Percentiles rank a stretch among this genome's conserved stretches.
Evolutionary conservation across 2,113 vertebrate species (phyloP).

Genomic region (Bufo gargarizans): DNA sequence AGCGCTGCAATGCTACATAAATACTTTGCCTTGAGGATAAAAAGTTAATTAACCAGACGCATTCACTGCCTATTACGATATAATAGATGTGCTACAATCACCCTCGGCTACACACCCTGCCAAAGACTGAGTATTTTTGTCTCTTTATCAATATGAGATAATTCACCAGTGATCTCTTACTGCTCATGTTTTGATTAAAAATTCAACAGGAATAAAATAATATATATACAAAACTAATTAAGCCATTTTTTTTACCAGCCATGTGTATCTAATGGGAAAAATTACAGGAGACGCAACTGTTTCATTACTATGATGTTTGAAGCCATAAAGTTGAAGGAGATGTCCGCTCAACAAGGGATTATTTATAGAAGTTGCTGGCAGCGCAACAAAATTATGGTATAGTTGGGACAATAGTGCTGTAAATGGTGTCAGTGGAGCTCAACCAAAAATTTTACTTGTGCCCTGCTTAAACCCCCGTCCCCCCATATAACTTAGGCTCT

Average conservation of each 20-base stretch:
- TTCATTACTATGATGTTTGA: neutral
- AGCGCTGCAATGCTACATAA: constrained; percentile 23
- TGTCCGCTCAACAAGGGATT: neutral
- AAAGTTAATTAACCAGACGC: constrained; percentile 49
- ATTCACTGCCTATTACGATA: constrained; percentile 28
- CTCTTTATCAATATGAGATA: constrained; percentile 31
- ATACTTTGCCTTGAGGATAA: constrained; percentile 53
- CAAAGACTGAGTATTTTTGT: constrained; percentile 26
- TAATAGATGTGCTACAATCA: constrained; percentile 48
- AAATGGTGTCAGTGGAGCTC: neutral
- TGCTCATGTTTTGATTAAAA: constrained; percentile 31
- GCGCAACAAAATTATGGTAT: neutral
- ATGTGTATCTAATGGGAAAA: constrained; percentile 2
- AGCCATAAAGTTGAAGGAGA: neutral
- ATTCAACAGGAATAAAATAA: constrained; percentile 33
- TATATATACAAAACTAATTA: constrained; percentile 22
- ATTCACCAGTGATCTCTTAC: constrained; percentile 14
- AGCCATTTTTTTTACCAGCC: neutral
- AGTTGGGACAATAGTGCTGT: neutral
- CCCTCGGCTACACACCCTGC: constrained; percentile 27
- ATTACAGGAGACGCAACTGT: neutral
- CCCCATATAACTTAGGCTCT: neutral
- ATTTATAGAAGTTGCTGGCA: neutral
- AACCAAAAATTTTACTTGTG: neutral
- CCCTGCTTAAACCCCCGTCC: neutral